A percentile compares a stretch with the other conserved stretches of the same genome.
phyloP scores from a whole-genome alignment of 2,113 vertebrate species.

The Oreochromis niloticus region DNA sequence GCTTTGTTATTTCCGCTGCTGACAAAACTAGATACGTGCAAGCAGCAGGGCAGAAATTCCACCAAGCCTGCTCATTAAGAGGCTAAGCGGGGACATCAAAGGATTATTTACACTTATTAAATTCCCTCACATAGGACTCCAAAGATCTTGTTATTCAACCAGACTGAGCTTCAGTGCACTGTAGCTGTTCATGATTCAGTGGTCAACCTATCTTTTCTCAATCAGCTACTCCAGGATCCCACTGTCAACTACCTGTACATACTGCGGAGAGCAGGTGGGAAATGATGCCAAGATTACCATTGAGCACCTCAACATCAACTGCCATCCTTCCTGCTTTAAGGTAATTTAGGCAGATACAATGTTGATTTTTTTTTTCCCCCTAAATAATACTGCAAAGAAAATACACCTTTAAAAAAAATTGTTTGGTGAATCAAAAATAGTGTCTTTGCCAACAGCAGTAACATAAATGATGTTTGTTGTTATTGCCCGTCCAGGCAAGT shows the following conservation, averaged over 20 bases:
- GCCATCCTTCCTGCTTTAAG: conserved; percentile 85
- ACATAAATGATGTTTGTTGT: background rate
- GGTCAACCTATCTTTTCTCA: conserved; percentile 2
- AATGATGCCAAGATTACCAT: conserved; percentile 83
- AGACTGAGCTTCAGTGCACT: background rate
- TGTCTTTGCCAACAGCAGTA: background rate
- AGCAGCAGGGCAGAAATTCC: conserved; percentile 29
- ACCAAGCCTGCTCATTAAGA: conserved; percentile 31
- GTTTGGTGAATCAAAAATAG: background rate
- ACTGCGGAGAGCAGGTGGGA: conserved; percentile 77
- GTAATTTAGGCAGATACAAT: conserved; percentile 45
- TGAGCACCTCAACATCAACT: conserved; percentile 84
- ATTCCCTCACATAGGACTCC: background rate
- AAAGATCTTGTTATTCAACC: conserved; percentile 4
- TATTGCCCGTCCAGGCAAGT: background rate
- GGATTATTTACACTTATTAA: conserved; percentile 45
- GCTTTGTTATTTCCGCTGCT: conserved; percentile 4
- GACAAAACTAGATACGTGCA: conserved; percentile 15
- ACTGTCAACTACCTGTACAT: conserved; percentile 73
- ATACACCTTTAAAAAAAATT: background rate
- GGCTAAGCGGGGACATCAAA: conserved; percentile 19
- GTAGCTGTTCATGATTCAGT: background rate
- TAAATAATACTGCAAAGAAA: background rate
- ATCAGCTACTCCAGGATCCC: conserved; percentile 5
- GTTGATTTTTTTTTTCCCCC: background rate